Base-by-base conservation (phyloP, 2,113 vertebrate species). In the Riparia riparia region DNA sequence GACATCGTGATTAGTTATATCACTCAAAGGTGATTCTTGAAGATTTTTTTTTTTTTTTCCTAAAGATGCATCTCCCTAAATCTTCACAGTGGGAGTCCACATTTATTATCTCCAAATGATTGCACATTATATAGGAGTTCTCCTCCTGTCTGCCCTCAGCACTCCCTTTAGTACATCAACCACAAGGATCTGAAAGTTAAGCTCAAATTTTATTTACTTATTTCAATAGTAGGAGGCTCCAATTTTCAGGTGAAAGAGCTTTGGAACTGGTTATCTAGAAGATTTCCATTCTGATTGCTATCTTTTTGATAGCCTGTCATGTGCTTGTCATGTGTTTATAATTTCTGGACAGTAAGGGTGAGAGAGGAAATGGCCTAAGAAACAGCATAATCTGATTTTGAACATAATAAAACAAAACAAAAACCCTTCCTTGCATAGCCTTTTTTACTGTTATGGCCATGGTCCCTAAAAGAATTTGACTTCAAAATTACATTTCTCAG, bases 391-490 rank as follows among this genome's bases (percentile, higher is more conserved):
- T 17, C 8, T 76, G 21, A 26, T 50, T 63, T 68, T 63, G 49
- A 82, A 47, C 2, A 39, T 1, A 22, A 17, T 5, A 66, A 26
- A 60, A 8, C 3, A 51, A 39, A 44, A 8, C 3, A 64, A 34
- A 31, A 11, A 12, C 6, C 1, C 54, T 74, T 39, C 9, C 29
- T 5, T 1, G 0, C 3, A 5, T 3, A 66, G 4, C 1, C 8
- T 2, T 28, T 47, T 70, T 9, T 70, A 34, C 3, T 63, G 19
- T 10, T 74, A 6, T 7, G 7, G 3, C 3, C 12, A 17, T 1
- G 1, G 1, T 66, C 10, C 61, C 24, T 54, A 29, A 70, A 89
- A 47, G 4, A 31, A 78, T 65, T 9, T 49, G 1, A n/a, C 22
- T 69, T 72, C 5, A 39, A 68, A 89, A 31, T 50, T 41, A 21